Conservation (phyloP, 2,797 vertebrate genomes). For the Chelidonichthys spinosus region DNA sequence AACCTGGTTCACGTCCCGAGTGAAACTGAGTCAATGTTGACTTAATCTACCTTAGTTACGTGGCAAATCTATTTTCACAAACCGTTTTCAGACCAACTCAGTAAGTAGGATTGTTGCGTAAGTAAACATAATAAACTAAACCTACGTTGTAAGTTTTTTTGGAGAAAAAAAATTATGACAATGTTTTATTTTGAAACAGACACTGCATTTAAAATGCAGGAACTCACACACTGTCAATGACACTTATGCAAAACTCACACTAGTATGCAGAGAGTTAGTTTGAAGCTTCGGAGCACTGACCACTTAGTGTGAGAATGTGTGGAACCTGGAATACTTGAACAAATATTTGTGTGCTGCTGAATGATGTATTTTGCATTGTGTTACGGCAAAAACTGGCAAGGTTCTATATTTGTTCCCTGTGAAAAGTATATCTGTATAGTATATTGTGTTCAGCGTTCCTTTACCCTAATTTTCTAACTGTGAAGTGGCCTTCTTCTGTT, state of each 20-base stretch:
- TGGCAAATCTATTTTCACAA: not conserved
- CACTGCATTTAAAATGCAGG: too few relatives aligned
- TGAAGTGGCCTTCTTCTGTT: slow-evolving; percentile 8
- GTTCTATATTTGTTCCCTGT: not conserved
- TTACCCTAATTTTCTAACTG: not conserved
- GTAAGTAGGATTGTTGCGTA: not conserved
- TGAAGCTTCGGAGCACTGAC: too few relatives aligned
- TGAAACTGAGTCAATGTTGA: not conserved
- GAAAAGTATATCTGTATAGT: not conserved
- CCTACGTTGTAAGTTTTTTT: not conserved
- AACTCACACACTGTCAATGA: too few relatives aligned
- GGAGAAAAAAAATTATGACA: too few relatives aligned
- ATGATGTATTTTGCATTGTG: not conserved
- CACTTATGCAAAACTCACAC: too few relatives aligned
- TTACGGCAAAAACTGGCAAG: not conserved
- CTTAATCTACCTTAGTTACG: not conserved
- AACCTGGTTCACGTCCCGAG: too few relatives aligned
- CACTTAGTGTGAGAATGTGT: too few relatives aligned
- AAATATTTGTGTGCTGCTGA: not conserved
- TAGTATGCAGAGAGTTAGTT: too few relatives aligned
- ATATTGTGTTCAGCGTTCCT: not conserved
- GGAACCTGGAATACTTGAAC: not conserved
- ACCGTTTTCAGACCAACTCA: not conserved
- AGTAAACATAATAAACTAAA: not conserved
- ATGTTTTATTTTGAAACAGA: too few relatives aligned